A percentile compares a stretch with the other conserved stretches of the same genome.
Conservation (phyloP, 2,888 invertebrate genomes). For the Parnassius orleans region DNA sequence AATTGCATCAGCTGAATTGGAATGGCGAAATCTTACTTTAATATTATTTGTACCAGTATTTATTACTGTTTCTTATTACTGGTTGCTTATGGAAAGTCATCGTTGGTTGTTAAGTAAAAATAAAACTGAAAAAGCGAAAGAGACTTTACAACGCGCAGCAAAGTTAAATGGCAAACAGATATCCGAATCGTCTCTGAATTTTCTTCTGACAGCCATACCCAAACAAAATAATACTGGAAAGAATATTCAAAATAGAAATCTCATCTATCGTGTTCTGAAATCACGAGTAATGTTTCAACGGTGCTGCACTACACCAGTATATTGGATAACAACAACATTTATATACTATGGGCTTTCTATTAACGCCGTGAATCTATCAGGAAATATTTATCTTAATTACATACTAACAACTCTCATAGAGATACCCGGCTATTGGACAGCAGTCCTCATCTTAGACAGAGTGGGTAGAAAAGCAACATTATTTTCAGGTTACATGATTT, state of each 20-base stretch:
- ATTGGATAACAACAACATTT: conserved; percentile 89
- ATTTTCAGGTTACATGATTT: conserved; percentile 61
- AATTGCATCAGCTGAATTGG: conserved; percentile 83
- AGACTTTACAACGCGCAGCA: conserved; percentile 81
- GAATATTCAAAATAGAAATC: conserved; percentile 38
- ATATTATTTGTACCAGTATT: conserved; percentile 85
- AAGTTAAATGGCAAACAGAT: conserved; percentile 80
- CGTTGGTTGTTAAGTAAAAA: conserved; percentile 88
- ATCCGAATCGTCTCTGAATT: conserved; percentile 66
- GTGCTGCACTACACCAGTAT: conserved; percentile 85
- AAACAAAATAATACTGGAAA: conserved; percentile 36
- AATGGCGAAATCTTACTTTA: conserved; percentile 85
- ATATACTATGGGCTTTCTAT: conserved; percentile 90
- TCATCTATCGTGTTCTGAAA: conserved; percentile 68
- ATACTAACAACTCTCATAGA: conserved; percentile 84
- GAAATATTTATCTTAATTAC: conserved; percentile 89
- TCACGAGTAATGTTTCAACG: conserved; percentile 80
- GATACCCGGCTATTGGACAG: conserved; percentile 86
- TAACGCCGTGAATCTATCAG: conserved; percentile 87
- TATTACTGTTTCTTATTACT: conserved; percentile 83
- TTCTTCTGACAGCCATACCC: conserved; percentile 55
- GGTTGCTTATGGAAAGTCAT: conserved; percentile 86
- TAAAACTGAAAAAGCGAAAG: conserved; percentile 81
- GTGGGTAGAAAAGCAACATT: conserved; percentile 76
- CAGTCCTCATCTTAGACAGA: conserved; percentile 82